Conservation (phyloP, 2,888 invertebrate genomes). For the Tiphia femorata region DNA sequence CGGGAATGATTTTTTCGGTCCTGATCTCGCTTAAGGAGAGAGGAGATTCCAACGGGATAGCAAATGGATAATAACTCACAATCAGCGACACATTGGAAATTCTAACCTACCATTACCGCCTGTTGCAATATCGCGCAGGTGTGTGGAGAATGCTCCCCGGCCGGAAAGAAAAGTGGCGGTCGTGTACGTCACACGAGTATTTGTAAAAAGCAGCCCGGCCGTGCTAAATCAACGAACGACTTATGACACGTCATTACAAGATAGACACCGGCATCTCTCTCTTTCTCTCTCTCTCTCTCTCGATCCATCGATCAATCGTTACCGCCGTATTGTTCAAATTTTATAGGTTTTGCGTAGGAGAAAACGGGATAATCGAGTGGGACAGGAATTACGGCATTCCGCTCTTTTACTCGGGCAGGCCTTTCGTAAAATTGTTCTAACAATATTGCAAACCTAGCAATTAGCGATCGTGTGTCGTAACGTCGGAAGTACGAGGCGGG, state of each 20-base stretch:
- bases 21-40: constrained; percentile 1
- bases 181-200: too few species aligned
- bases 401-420: too few species aligned
- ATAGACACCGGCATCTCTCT: not conserved
- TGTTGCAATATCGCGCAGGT: constrained; percentile 31
- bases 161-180: constrained; percentile 21
- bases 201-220: constrained; percentile 13
- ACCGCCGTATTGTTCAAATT: too few species aligned
- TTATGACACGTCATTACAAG: not conserved
- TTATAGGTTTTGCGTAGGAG: too few species aligned
- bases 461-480: too few species aligned
- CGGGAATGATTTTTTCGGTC: constrained; percentile 23
- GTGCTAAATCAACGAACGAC: not conserved
- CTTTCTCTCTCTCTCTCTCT: too few species aligned
- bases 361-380: too few species aligned
- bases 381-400: too few species aligned
- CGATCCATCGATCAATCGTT: too few species aligned
- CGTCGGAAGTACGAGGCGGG: too few species aligned
- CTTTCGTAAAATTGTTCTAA: too few species aligned
- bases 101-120: constrained; percentile 33
- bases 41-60: constrained; percentile 28
- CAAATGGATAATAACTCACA: constrained; percentile 23
- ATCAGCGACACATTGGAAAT: constrained; percentile 21
- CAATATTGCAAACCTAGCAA: too few species aligned
- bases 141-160: constrained; percentile 19